phyloP scores from a whole-genome alignment of 2,888 invertebrate species.

The Pteria penguin region DNA sequence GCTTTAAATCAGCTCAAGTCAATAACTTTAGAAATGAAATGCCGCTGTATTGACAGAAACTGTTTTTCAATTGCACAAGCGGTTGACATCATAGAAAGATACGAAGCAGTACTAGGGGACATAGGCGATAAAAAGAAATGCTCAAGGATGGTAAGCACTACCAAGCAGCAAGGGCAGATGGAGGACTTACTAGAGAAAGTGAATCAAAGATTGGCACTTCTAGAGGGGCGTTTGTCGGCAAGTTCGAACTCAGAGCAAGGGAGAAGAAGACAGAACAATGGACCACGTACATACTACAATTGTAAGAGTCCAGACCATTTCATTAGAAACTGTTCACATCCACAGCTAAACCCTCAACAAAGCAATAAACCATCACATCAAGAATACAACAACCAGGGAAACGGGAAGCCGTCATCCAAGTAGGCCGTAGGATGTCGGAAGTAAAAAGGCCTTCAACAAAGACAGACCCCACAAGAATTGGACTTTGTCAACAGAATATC shows the following conservation, averaged over 20 bases:
- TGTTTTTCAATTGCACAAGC: constrained; percentile 1
- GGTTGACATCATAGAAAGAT: constrained; percentile 18
- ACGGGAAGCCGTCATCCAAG: not conserved
- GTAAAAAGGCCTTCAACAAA: not conserved
- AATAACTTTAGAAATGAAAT: not conserved
- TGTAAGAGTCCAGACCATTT: constrained; percentile 14
- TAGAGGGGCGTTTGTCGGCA: not conserved
- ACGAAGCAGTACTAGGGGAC: constrained; percentile 21
- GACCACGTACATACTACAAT: not conserved
- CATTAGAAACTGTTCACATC: constrained; percentile 11
- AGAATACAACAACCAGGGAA: not conserved
- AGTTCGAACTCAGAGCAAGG: not conserved
- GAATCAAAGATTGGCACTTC: not conserved
- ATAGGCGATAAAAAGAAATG: not conserved
- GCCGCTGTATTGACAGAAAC: constrained; percentile 1
- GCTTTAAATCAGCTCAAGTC: constrained; percentile 6
- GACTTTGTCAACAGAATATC: not conserved
- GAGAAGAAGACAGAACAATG: not conserved
- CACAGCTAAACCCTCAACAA: not conserved
- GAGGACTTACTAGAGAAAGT: not conserved
- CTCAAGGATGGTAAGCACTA: not conserved
- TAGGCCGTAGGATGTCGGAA: not conserved
- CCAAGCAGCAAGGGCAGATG: not conserved
- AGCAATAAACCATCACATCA: not conserved
- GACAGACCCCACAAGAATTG: not conserved